Percentiles rank a stretch among this genome's conserved stretches.
These are phyloP conservation scores for Lucilia cuprina DNA, from an alignment of 1,140 invertebrate species.

Conservation along the genomic window DNA sequence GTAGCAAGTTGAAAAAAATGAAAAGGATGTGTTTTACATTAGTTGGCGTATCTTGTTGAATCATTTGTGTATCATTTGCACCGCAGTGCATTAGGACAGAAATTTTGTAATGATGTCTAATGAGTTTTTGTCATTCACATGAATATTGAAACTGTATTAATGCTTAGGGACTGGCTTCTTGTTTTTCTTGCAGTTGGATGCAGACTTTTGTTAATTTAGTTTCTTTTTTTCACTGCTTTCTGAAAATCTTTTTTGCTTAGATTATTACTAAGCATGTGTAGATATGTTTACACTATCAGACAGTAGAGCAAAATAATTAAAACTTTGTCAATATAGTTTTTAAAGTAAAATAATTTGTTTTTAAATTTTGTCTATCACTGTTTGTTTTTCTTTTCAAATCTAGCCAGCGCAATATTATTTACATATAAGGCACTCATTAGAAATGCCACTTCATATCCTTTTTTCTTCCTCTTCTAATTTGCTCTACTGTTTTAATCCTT, in stretches of 20 bases:
- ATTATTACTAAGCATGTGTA: not conserved
- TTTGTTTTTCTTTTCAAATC: too few relatives aligned
- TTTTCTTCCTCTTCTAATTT: not conserved
- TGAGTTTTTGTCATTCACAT: not conserved
- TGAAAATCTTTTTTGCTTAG: not conserved
- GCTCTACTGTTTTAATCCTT: not conserved
- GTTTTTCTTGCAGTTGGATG: not conserved
- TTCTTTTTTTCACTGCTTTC: not conserved
- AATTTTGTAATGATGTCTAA: constrained; percentile 3
- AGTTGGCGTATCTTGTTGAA: too few relatives aligned
- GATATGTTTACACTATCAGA: too few relatives aligned
- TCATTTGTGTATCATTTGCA: not conserved
- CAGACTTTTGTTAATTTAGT: not conserved
- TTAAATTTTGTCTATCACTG: too few relatives aligned
- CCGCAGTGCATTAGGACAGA: not conserved
- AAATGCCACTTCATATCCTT: not conserved
- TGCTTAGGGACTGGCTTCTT: not conserved
- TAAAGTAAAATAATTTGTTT: too few relatives aligned
- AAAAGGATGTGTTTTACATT: too few relatives aligned
- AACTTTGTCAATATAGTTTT: too few relatives aligned
- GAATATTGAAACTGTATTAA: not conserved
- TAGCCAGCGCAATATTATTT: too few relatives aligned
- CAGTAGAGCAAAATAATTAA: too few relatives aligned
- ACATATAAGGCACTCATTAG: too few relatives aligned
- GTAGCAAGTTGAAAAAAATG: too few relatives aligned